These are phyloP conservation scores for Drosophila rubida DNA, from an alignment of 2,888 invertebrate species.

Conservation along the genomic window DNA sequence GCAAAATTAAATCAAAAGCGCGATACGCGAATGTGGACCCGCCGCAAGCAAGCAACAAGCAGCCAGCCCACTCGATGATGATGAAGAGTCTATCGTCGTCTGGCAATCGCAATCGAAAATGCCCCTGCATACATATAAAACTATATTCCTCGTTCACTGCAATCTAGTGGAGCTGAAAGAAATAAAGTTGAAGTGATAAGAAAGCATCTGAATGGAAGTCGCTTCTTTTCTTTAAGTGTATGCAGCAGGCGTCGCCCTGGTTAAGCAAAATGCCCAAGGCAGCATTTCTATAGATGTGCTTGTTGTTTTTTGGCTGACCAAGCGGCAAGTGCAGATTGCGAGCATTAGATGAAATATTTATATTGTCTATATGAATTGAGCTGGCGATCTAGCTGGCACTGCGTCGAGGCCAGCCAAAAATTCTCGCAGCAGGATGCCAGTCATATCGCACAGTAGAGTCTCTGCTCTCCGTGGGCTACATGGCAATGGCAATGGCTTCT, in stretches of 20 bases:
- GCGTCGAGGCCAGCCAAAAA: constrained; percentile 54
- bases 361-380: constrained; percentile 83
- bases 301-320: constrained; percentile 24
- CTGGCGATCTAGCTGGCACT: constrained; percentile 49
- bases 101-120: constrained; percentile 55
- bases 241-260: constrained; percentile 25
- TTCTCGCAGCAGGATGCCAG: constrained; percentile 73
- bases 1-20: constrained; percentile 77
- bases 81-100: constrained; percentile 70
- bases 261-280: constrained; percentile 35
- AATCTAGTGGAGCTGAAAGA: not conserved
- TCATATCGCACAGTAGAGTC: constrained; percentile 46
- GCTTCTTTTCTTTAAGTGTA: constrained; percentile 26
- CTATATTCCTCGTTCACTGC: constrained; percentile 33
- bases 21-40: constrained; percentile 77
- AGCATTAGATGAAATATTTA: constrained; percentile 83
- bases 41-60: no score
- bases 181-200: not conserved
- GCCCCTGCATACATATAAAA: constrained; percentile 29
- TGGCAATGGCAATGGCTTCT: constrained; percentile 8
- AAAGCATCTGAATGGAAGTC: not conserved
- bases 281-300: not conserved
- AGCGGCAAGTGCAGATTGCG: constrained; percentile 82
- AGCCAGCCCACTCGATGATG: constrained; percentile 77
- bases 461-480: constrained; percentile 10